Evolutionary conservation across 1,140 invertebrate species (phyloP).

Genomic region (Manduca sexta): DNA sequence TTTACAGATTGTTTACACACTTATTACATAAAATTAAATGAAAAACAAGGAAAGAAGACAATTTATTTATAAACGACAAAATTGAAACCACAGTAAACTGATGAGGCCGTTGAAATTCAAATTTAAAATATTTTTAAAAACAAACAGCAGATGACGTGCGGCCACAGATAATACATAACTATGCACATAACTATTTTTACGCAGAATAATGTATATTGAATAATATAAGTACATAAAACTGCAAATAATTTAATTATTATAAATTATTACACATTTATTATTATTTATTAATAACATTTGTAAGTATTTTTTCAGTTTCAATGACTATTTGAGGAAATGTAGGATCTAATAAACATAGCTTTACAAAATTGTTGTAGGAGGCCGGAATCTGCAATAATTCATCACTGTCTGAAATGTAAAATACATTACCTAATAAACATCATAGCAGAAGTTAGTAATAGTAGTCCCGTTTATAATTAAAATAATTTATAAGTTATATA

Average conservation of each 20-base stretch:
- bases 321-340: conserved; percentile 46
- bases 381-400: conserved; percentile 15
- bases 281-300: conserved; percentile 17
- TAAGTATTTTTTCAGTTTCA: conserved; percentile 44
- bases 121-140: too few species aligned
- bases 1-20: background rate
- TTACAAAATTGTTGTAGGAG: conserved; percentile 46
- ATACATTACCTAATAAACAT: too few species aligned
- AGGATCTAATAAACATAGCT: conserved; percentile 58
- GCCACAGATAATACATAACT: background rate
- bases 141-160: too few species aligned
- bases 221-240: background rate
- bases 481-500: background rate
- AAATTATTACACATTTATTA: background rate
- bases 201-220: background rate
- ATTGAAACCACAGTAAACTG: too few species aligned
- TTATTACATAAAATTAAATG: background rate
- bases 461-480: background rate
- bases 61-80: background rate
- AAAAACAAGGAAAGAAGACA: background rate
- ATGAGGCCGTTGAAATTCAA: too few species aligned
- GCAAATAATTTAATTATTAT: background rate
- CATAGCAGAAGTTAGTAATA: too few species aligned
- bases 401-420: too few species aligned
- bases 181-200: background rate